phyloP scores from a whole-genome alignment of 1,140 invertebrate species.

The Drosophila navojoa region DNA sequence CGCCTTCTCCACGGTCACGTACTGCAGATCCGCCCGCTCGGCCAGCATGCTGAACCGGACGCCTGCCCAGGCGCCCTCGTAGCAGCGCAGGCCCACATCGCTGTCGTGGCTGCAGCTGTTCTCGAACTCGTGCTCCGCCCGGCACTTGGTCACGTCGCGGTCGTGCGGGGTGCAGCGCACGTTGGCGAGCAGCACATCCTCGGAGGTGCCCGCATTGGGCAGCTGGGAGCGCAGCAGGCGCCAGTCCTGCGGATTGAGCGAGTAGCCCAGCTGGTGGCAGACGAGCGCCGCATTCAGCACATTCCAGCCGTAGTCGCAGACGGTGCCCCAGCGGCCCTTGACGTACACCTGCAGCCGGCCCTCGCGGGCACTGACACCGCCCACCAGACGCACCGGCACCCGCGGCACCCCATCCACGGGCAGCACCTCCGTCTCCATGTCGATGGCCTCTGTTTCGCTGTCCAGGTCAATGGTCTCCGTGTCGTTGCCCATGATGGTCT shows the following conservation, averaged over 20 bases:
- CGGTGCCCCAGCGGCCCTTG: conserved; percentile 96
- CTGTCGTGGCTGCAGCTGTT: conserved; percentile 95
- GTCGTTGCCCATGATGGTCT: conserved; percentile 87
- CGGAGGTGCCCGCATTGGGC: conserved; percentile 90
- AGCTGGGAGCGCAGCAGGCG: conserved; percentile 91
- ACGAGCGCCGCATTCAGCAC: conserved; percentile 95
- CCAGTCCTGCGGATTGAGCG: conserved; percentile 97
- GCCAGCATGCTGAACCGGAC: conserved; percentile 94
- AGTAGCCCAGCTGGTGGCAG: conserved; percentile 97
- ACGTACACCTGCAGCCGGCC: conserved; percentile 92
- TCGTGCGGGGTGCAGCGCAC: conserved; percentile 96
- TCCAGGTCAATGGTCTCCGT: conserved; percentile 84
- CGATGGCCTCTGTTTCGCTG: conserved; percentile 80
- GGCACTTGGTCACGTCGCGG: conserved; percentile 95
- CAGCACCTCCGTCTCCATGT: conserved; percentile 85
- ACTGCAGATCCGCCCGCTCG: conserved; percentile 93
- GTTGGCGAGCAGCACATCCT: conserved; percentile 92
- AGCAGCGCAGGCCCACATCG: conserved; percentile 95
- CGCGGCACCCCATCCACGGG: conserved; percentile 86
- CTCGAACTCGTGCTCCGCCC: conserved; percentile 93
- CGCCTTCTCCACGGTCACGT: conserved; percentile 94
- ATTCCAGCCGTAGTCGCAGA: conserved; percentile 98
- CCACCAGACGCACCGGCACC: conserved; percentile 90
- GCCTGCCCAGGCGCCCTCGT: conserved; percentile 96
- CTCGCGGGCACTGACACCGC: conserved; percentile 89